Conservation (phyloP, 2,888 invertebrate species). For the Monopis laevigella region DNA sequence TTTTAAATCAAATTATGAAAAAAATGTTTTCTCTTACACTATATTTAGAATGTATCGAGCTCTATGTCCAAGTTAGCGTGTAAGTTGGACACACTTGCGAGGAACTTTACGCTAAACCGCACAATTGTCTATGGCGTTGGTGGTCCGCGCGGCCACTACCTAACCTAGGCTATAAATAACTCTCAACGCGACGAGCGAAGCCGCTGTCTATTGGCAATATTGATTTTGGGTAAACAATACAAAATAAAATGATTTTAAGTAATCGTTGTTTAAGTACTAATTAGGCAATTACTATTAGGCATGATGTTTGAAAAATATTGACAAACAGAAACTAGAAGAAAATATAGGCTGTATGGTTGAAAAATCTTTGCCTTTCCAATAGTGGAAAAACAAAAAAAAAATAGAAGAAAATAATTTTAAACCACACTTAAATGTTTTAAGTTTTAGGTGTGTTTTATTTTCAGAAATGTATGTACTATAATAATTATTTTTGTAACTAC, state of each 20-base stretch:
- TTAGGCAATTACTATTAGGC: too few species aligned
- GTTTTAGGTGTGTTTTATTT: too few species aligned
- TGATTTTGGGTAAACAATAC: constrained; percentile 22
- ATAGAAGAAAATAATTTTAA: too few species aligned
- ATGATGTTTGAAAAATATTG: too few species aligned
- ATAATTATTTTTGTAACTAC: too few species aligned
- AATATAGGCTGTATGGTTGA: too few species aligned
- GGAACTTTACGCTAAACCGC: constrained; percentile 66
- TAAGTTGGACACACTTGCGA: constrained; percentile 43
- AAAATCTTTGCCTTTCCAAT: too few species aligned
- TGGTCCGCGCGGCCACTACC: constrained; percentile 43
- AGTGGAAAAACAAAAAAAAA: too few species aligned
- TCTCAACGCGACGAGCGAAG: constrained; percentile 48
- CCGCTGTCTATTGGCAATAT: constrained; percentile 29
- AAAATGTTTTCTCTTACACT: constrained; percentile 60
- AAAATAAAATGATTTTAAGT: background rate
- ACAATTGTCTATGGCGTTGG: constrained; percentile 48
- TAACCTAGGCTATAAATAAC: constrained; percentile 53
- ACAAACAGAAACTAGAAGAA: too few species aligned
- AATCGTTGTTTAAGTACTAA: constrained; percentile 6
- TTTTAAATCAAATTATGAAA: too few species aligned
- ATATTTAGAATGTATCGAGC: constrained; percentile 65
- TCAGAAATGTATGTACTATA: too few species aligned
- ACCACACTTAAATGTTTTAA: too few species aligned
- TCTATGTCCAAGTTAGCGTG: constrained; percentile 29